Evolutionary conservation across 2,113 vertebrate species (phyloP).

Genomic region (Platycercus adscitus): DNA sequence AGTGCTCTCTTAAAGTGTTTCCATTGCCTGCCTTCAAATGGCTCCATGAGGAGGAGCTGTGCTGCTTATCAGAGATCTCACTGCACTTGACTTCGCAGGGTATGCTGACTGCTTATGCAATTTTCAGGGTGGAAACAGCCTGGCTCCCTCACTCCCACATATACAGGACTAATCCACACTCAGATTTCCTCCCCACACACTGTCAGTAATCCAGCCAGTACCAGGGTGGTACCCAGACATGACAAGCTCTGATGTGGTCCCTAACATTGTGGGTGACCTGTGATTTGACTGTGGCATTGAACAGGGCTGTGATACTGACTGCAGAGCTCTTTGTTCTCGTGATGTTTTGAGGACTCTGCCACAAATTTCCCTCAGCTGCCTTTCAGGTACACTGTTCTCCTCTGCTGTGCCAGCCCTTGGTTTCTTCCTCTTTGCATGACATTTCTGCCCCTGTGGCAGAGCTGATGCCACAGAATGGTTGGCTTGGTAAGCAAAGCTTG

Average conservation of each 20-base stretch:
- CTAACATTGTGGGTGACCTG: neutral
- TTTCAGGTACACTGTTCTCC: neutral
- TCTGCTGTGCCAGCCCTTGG: neutral
- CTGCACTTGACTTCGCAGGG: neutral
- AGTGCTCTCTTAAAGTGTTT: neutral
- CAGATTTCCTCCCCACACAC: neutral
- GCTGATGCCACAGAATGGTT: neutral
- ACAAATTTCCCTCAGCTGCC: neutral
- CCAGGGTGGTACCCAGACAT: neutral
- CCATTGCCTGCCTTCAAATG: accelerated
- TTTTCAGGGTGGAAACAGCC: neutral
- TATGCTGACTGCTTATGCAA: accelerated
- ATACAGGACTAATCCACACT: neutral
- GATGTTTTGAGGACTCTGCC: neutral
- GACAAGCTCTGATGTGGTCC: neutral
- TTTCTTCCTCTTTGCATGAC: neutral
- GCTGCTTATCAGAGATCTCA: neutral
- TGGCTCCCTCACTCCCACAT: neutral
- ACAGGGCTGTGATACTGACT: neutral
- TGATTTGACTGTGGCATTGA: neutral
- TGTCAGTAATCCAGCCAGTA: neutral
- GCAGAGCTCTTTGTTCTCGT: neutral
- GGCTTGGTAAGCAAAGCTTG: neutral
- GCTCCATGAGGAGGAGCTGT: neutral
- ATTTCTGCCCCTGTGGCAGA: neutral